Conservation (phyloP, 2,797 vertebrate genomes). For the Mus spretus region DNA sequence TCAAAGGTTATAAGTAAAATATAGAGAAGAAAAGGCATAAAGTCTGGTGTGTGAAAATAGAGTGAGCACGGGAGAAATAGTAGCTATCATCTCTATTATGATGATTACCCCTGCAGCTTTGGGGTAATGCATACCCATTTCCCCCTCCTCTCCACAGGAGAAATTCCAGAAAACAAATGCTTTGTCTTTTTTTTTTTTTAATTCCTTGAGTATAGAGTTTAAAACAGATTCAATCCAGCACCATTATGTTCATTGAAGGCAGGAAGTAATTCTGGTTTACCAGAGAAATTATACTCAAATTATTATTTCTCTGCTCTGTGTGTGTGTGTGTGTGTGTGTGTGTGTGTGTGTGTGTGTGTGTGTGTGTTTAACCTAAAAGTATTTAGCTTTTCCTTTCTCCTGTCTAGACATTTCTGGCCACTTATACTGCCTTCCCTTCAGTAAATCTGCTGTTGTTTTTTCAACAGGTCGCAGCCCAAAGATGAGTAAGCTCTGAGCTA, state of each 20-base stretch:
- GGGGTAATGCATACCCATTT: not conserved
- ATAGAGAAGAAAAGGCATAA: not conserved
- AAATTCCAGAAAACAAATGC: constrained; percentile 3
- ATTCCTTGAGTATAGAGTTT: not conserved
- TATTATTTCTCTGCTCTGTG: not conserved
- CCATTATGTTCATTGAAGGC: not conserved
- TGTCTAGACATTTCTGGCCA: constrained; percentile 3
- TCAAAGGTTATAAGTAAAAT: constrained; percentile 43
- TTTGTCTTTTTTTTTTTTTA: not conserved
- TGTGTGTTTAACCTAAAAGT: not conserved
- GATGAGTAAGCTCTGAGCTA: constrained; percentile 68
- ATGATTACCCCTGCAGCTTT: not conserved
- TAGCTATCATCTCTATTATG: not conserved
- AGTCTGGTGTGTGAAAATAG: not conserved
- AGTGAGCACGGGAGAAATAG: not conserved
- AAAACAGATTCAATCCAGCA: not conserved
- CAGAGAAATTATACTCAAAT: not conserved
- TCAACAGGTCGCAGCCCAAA: constrained; percentile 72
- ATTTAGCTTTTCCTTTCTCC: not conserved
- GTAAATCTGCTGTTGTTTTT: constrained; percentile 72
- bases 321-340: not conserved
- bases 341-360: not conserved
- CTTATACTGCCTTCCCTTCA: not conserved
- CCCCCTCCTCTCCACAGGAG: not conserved
- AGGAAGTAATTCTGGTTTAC: constrained; percentile 37